phyloP scores from a whole-genome alignment of 2,113 vertebrate genomes.

The Mirza zaza region DNA sequence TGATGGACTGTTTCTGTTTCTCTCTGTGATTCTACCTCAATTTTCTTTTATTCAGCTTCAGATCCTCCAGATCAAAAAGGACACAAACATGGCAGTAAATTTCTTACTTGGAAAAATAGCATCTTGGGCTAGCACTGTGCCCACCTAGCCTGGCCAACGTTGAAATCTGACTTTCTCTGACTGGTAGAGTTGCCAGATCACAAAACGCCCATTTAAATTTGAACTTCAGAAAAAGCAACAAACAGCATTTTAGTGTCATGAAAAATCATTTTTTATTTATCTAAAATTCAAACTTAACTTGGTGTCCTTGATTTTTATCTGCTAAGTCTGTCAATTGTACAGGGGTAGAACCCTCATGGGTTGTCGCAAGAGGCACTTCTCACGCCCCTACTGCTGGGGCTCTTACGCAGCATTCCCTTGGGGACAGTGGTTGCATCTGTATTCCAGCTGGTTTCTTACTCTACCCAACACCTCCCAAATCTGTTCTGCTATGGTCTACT shows the following conservation, averaged over 20 bases:
- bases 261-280: neutral
- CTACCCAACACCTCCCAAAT: neutral
- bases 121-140: neutral
- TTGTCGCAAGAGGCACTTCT: neutral
- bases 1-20: neutral
- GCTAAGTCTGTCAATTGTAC: neutral
- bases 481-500: neutral
- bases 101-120: neutral
- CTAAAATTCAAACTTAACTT: neutral
- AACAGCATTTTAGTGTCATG: neutral
- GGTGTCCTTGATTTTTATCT: neutral
- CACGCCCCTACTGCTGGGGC: fast-evolving
- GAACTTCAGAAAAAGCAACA: neutral
- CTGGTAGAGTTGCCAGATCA: neutral
- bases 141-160: neutral
- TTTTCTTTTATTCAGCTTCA: neutral
- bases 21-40: neutral
- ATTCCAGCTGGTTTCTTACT: neutral
- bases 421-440: neutral
- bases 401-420: neutral
- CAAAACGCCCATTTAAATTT: neutral
- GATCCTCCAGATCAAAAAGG: neutral
- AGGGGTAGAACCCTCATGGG: neutral
- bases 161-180: neutral
- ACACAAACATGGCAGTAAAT: neutral